Conservation (phyloP, 2,888 invertebrate genomes). For the Ormyrus labotus region DNA sequence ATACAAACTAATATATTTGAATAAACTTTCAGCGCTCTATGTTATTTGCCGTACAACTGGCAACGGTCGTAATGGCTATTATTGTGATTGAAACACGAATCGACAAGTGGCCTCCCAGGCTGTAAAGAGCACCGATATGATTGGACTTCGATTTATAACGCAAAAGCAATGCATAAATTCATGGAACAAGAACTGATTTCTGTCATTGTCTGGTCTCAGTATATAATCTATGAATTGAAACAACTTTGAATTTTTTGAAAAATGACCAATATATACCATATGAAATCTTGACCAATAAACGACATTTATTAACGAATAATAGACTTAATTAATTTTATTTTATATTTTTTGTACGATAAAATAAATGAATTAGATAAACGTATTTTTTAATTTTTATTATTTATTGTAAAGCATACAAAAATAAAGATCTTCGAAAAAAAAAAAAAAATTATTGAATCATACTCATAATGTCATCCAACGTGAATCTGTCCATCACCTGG, state of each 20-base stretch:
- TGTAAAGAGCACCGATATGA: neutral
- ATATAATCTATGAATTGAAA: neutral
- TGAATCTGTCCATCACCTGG: slow-evolving; percentile 52
- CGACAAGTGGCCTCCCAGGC: slow-evolving; percentile 37
- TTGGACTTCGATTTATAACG: neutral
- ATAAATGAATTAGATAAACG: neutral
- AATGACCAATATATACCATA: neutral
- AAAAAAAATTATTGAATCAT: slow-evolving; percentile 48
- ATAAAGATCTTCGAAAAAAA: too few species aligned
- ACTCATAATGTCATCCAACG: slow-evolving; percentile 53
- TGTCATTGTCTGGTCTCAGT: neutral
- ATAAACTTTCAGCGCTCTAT: slow-evolving; percentile 31
- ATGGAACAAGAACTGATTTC: neutral
- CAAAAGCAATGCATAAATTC: neutral
- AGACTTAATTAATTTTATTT: slow-evolving; percentile 11
- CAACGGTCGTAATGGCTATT: slow-evolving; percentile 25
- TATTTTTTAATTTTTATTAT: slow-evolving; percentile 4
- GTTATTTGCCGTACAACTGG: slow-evolving; percentile 17
- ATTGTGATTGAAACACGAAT: neutral
- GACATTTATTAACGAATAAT: neutral
- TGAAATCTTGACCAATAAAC: slow-evolving; percentile 7
- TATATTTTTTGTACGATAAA: slow-evolving; percentile 22
- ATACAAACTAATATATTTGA: neutral
- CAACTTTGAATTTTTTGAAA: neutral
- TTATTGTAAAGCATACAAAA: neutral